These are phyloP conservation scores for Ptilorrhoa leucosticta DNA, from an alignment of 2,113 vertebrate genomes.

Conservation along the genomic window DNA sequence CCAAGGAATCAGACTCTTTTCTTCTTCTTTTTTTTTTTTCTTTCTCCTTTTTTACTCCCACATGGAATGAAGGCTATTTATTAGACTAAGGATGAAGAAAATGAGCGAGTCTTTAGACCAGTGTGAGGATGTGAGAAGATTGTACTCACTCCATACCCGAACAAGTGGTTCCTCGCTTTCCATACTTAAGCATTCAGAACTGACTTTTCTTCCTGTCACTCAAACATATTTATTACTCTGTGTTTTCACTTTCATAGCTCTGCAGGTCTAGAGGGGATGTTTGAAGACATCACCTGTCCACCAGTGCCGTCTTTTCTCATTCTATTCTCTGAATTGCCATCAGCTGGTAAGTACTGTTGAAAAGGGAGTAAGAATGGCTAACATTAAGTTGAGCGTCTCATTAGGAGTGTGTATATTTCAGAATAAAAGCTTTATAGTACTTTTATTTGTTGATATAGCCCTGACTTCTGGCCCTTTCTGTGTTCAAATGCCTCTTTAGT, in stretches of 20 bases:
- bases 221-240: neutral
- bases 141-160: neutral
- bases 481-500: neutral
- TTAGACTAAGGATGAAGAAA: neutral
- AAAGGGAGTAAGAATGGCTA: neutral
- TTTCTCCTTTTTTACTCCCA: neutral
- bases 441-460: neutral
- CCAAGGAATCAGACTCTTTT: neutral
- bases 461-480: neutral
- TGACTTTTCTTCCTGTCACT: neutral
- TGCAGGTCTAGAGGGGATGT: neutral
- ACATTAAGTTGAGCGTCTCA: neutral
- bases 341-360: neutral
- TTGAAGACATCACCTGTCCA: neutral
- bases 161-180: accelerated
- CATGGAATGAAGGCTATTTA: neutral
- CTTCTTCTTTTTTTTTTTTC: neutral
- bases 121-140: neutral
- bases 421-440: neutral
- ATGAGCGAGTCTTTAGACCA: neutral
- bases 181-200: neutral
- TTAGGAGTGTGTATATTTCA: neutral
- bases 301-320: neutral
- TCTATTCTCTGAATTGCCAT: neutral
- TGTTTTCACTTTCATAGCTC: neutral